Conservation (phyloP, 2,888 invertebrate genomes). For the Phalangium opilio region DNA sequence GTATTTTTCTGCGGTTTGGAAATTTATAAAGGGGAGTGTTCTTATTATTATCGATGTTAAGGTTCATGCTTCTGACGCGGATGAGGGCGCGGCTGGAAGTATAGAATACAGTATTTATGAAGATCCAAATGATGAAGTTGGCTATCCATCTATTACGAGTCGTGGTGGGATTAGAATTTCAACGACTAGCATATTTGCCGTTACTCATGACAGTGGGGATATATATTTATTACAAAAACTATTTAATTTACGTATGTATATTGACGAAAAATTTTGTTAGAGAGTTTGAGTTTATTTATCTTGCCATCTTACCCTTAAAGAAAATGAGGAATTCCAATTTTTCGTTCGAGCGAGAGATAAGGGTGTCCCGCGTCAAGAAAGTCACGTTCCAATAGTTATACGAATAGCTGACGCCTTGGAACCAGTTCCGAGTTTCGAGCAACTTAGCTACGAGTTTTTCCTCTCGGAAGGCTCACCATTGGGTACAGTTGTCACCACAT, state of each 20-base stretch:
- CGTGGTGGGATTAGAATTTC: conserved; percentile 1
- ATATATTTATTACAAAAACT: conserved; percentile 38
- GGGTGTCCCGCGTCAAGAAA: conserved; percentile 50
- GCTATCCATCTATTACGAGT: neutral
- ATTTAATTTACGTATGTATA: too few relatives aligned
- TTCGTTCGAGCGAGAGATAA: conserved; percentile 75
- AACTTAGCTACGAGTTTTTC: conserved; percentile 58
- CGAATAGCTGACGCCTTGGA: conserved; percentile 55
- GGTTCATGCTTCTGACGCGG: conserved; percentile 58
- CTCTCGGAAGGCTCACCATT: conserved; percentile 57
- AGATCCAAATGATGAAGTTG: conserved; percentile 26
- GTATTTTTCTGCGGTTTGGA: conserved; percentile 22
- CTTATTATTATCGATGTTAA: conserved; percentile 21
- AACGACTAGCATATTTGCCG: conserved; percentile 15
- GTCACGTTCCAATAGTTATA: conserved; percentile 54
- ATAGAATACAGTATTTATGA: conserved; percentile 64
- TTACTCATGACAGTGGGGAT: conserved; percentile 30
- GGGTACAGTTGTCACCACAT: conserved; percentile 31
- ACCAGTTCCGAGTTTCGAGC: conserved; percentile 54
- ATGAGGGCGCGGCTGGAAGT: conserved; percentile 54
- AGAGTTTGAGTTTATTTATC: too few relatives aligned
- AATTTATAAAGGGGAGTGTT: conserved; percentile 1
- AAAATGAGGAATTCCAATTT: conserved; percentile 64
- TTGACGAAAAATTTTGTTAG: too few relatives aligned
- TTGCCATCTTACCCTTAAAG: too few relatives aligned